Conservation (phyloP, 2,797 vertebrate genomes). For the Silurus aristotelis region DNA sequence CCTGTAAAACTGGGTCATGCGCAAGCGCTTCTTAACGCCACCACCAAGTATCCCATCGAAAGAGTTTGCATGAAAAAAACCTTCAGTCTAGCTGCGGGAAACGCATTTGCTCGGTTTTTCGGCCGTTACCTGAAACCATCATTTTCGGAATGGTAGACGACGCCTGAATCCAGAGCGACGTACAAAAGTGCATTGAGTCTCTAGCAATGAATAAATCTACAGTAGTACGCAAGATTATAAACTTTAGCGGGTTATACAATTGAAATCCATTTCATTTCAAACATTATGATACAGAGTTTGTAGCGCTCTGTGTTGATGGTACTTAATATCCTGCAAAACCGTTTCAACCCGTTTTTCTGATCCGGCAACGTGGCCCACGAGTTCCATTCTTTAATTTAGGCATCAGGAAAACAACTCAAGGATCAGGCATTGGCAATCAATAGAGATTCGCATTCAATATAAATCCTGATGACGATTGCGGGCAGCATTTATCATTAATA, state of each 20-base stretch:
- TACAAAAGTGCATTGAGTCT: no score
- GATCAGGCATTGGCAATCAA: background rate
- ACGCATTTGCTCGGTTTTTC: no score
- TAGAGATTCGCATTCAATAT: background rate
- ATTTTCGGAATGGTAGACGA: background rate
- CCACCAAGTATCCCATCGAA: no score
- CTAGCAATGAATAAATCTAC: no score
- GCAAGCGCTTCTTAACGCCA: no score
- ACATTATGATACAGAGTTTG: background rate
- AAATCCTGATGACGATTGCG: background rate
- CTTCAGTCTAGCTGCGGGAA: no score
- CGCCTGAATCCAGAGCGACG: background rate
- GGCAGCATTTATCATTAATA: background rate
- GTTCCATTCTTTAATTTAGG: background rate
- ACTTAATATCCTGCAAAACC: slow-evolving; percentile 5
- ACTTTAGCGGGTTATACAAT: background rate
- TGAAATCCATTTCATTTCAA: slow-evolving; percentile 1
- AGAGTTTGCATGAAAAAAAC: no score
- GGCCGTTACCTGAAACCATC: background rate
- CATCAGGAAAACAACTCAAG: background rate
- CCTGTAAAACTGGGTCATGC: background rate
- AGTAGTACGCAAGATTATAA: no score
- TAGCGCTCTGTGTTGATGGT: background rate
- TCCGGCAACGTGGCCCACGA: background rate
- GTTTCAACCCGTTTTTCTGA: background rate